Conservation (phyloP, 2,797 vertebrate species). For the Chelidonichthys spinosus region DNA sequence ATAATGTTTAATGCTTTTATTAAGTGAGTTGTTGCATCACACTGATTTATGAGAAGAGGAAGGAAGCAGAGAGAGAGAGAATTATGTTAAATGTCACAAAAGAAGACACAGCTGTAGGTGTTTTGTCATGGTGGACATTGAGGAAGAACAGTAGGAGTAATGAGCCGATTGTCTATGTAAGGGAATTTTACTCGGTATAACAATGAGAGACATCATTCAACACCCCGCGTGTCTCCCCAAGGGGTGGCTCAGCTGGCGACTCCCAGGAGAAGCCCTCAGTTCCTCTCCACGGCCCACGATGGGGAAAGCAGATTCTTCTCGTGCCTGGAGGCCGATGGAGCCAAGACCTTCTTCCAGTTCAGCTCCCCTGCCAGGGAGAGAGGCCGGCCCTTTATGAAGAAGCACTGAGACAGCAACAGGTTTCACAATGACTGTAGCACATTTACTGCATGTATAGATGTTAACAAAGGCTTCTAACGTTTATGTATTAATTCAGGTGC, state of each 20-base stretch:
- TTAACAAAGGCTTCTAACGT: slow-evolving; percentile 1
- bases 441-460: background rate
- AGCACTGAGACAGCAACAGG: slow-evolving; percentile 55
- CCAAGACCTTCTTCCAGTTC: slow-evolving; percentile 82
- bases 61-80: slow-evolving; percentile 46
- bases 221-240: slow-evolving; percentile 51
- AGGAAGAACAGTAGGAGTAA: slow-evolving; percentile 42
- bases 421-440: background rate
- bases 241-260: slow-evolving; percentile 63
- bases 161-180: slow-evolving; percentile 52
- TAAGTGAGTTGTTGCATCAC: background rate
- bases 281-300: slow-evolving; percentile 54
- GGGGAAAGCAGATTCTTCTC: slow-evolving; percentile 76
- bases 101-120: slow-evolving; percentile 24
- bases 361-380: slow-evolving; percentile 74
- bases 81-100: slow-evolving; percentile 30
- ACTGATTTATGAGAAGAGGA: slow-evolving; percentile 45
- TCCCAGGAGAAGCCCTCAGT: slow-evolving; percentile 72
- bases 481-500: background rate
- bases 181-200: slow-evolving; percentile 48
- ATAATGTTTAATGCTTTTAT: background rate
- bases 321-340: slow-evolving; percentile 70
- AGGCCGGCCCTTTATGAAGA: slow-evolving; percentile 51
- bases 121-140: slow-evolving; percentile 32
- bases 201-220: slow-evolving; percentile 58